A percentile compares a stretch with the other conserved stretches of the same genome.
These are phyloP conservation scores for Petrocephalus schoutedeni DNA, from an alignment of 2,797 vertebrate species.

Conservation along the genomic window DNA sequence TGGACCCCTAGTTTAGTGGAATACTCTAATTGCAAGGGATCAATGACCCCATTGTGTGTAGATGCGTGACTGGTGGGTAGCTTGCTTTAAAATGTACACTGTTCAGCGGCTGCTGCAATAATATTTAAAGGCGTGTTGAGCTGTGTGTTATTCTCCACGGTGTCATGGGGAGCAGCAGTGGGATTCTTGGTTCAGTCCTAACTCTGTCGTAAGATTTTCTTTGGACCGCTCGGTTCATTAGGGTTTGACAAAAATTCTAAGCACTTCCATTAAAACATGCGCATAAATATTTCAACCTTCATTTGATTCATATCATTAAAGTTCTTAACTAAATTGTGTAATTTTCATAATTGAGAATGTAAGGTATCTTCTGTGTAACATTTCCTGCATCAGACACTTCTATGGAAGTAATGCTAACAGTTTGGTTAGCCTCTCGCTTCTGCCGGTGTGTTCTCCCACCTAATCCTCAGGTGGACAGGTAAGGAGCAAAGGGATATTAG, in stretches of 20 bases:
- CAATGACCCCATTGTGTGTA: constrained; percentile 55
- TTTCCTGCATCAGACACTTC: neutral
- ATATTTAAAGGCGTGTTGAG: constrained; percentile 42
- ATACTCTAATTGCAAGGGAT: constrained; percentile 58
- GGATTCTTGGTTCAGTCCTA: constrained; percentile 15
- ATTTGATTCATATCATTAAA: neutral
- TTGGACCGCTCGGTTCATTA: neutral
- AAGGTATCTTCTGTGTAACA: neutral
- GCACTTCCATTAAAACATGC: neutral
- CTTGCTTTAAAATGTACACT: constrained; percentile 38
- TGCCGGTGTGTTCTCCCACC: neutral
- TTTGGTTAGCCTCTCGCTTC: neutral
- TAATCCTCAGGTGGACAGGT: neutral
- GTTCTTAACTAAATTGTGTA: neutral
- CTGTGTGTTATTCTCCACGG: constrained; percentile 41
- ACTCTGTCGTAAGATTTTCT: neutral
- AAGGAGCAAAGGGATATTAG: neutral
- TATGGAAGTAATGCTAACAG: neutral
- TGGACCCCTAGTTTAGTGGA: constrained; percentile 33
- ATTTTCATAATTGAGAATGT: neutral
- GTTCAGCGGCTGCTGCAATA: constrained; percentile 45
- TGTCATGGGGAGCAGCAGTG: neutral
- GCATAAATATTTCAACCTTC: neutral
- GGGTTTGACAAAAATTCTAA: neutral
- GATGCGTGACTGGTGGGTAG: constrained; percentile 45